Conservation (phyloP, 2,797 vertebrate species). For the Enteromius viviparus region DNA sequence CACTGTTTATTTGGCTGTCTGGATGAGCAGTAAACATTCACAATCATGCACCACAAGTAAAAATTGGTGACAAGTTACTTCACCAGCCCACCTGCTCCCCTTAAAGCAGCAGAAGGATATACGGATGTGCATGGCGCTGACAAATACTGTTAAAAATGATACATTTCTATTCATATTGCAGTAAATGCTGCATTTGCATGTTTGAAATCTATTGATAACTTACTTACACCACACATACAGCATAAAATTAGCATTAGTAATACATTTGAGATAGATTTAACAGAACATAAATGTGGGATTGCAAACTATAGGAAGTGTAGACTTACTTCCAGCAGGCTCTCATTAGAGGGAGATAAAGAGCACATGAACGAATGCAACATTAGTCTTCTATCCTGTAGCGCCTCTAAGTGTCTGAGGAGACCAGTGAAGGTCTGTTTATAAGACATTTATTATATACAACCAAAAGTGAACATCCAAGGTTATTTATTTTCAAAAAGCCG, state of each 20-base stretch:
- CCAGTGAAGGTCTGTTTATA: too few species aligned
- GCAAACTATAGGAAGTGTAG: not conserved
- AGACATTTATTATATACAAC: too few species aligned
- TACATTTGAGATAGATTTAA: not conserved
- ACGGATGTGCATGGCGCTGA: slow-evolving; percentile 15
- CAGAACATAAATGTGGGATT: not conserved
- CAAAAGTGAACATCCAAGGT: too few species aligned
- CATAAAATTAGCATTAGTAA: not conserved
- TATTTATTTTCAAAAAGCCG: too few species aligned
- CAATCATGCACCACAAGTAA: slow-evolving; percentile 1
- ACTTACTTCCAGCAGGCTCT: not conserved
- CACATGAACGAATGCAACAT: not conserved
- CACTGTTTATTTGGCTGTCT: slow-evolving; percentile 29
- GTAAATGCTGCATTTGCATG: not conserved
- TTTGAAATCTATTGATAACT: not conserved
- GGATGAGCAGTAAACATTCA: slow-evolving; percentile 26
- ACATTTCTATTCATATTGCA: not conserved
- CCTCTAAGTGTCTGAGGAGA: not conserved
- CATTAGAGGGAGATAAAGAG: slow-evolving; percentile 6
- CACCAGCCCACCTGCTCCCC: slow-evolving; percentile 2
- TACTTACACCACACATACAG: not conserved
- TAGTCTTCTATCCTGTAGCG: slow-evolving; percentile 20
- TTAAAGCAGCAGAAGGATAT: slow-evolving; percentile 9
- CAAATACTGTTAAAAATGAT: not conserved
- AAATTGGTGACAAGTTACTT: slow-evolving; percentile 26